Conservation (phyloP, 2,797 vertebrate species). For the Pitangus sulphuratus region DNA sequence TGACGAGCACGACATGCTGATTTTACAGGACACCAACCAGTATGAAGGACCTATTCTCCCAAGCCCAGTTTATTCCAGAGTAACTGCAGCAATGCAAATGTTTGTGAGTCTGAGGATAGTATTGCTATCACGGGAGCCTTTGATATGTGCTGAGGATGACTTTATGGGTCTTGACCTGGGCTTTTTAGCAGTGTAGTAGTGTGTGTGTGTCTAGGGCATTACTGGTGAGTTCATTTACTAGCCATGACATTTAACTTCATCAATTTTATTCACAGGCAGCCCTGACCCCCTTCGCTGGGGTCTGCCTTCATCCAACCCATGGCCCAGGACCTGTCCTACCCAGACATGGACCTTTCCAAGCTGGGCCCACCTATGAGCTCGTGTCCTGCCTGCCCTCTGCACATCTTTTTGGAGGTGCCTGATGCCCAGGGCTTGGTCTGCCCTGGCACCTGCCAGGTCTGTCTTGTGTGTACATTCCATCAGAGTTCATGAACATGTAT, state of each 20-base stretch:
- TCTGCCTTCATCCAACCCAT: rapidly evolving
- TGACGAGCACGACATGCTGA: constrained; percentile 12
- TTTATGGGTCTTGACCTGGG: not conserved
- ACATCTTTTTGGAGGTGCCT: not conserved
- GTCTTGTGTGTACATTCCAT: not conserved
- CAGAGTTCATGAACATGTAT: not conserved
- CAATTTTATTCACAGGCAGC: not conserved
- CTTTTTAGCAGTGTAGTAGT: not conserved
- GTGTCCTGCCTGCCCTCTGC: rapidly evolving
- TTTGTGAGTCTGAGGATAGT: not conserved
- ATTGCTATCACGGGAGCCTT: not conserved
- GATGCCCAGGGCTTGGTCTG: not conserved
- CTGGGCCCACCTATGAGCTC: rapidly evolving
- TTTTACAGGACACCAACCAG: not conserved
- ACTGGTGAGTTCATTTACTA: not conserved
- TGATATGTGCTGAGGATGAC: not conserved
- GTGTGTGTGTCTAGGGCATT: not conserved
- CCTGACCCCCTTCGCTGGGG: not conserved
- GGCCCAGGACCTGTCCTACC: not conserved
- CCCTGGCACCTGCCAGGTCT: not conserved
- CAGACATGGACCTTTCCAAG: rapidly evolving
- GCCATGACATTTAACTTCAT: not conserved
- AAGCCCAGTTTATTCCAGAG: not conserved
- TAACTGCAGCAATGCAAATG: not conserved
- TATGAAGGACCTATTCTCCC: not conserved